These are phyloP conservation scores for Tragelaphus strepsiceros DNA, from an alignment of 2,113 vertebrate species.

Conservation along the genomic window DNA sequence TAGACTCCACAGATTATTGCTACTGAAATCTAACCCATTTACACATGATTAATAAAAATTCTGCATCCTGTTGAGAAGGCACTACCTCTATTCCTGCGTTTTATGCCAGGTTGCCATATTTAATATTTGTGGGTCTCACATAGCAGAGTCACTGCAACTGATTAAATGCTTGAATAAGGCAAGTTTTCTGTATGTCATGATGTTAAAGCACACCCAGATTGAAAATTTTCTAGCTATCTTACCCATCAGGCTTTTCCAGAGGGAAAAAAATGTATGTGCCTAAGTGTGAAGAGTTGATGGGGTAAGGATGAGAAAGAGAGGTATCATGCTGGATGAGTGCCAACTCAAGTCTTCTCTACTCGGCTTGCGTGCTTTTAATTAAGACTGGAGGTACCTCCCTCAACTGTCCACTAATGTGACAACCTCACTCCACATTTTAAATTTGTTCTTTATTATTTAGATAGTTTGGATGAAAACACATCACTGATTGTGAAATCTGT, in stretches of 20 bases:
- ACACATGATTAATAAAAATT: not conserved
- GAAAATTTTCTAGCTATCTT: not conserved
- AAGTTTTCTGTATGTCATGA: not conserved
- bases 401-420: not conserved
- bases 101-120: not conserved
- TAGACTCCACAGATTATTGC: not conserved
- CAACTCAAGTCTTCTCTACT: not conserved
- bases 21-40: not conserved
- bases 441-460: not conserved
- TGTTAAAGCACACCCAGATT: not conserved
- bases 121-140: not conserved
- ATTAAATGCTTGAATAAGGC: not conserved
- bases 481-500: not conserved
- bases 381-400: not conserved
- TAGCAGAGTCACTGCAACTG: not conserved
- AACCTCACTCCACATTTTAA: not conserved
- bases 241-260: not conserved
- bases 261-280: not conserved
- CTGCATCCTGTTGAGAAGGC: not conserved
- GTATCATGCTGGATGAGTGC: not conserved
- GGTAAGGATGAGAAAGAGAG: fast-evolving
- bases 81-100: not conserved
- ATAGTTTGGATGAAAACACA: not conserved
- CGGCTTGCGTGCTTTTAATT: not conserved
- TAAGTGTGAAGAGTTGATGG: not conserved